Percentiles rank a stretch among this genome's conserved stretches.
Conservation (phyloP, 2,113 vertebrate genomes). For the Tinamus guttatus region DNA sequence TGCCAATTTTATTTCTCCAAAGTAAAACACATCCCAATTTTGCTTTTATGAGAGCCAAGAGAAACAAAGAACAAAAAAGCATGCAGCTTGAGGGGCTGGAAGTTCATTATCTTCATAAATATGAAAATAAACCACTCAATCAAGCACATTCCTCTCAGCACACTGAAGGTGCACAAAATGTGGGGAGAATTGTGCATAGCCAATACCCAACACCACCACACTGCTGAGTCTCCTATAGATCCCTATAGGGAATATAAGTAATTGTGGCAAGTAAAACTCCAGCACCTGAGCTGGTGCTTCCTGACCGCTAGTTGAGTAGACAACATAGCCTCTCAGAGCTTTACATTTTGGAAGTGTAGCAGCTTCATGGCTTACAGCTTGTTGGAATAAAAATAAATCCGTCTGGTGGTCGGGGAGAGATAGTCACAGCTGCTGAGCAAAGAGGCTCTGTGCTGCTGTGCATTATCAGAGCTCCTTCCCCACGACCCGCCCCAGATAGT, state of each 20-base stretch:
- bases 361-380: neutral
- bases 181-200: neutral
- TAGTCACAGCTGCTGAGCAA: neutral
- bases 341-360: neutral
- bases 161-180: neutral
- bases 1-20: neutral
- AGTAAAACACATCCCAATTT: neutral
- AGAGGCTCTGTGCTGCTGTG: neutral
- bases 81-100: neutral
- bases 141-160: neutral
- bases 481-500: too few relatives aligned
- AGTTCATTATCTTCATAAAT: neutral
- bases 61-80: neutral
- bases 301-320: neutral
- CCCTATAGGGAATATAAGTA: neutral
- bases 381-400: neutral
- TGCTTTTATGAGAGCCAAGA: neutral
- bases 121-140: neutral
- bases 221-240: neutral
- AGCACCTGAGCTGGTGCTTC: neutral
- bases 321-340: neutral
- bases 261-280: neutral
- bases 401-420: neutral
- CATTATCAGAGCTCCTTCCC: accelerated
- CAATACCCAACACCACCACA: neutral